Percentiles rank a stretch among this genome's conserved stretches.
Evolutionary conservation across 2,797 vertebrate genomes (phyloP).

Genomic region (Eulemur mongoz): DNA sequence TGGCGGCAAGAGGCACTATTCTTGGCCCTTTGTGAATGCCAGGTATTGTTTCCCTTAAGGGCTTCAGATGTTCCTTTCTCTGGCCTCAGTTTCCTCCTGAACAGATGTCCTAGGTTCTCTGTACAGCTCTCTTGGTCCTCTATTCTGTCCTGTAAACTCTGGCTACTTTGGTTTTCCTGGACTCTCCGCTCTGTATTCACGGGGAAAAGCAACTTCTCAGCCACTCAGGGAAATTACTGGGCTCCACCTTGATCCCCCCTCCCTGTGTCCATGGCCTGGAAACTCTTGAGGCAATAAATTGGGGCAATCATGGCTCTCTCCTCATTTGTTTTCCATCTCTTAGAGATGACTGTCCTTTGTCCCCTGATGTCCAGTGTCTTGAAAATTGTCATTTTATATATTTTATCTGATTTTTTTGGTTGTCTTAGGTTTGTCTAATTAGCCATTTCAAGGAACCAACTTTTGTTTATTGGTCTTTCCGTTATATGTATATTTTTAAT

Average conservation of each 20-base stretch:
- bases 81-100: background rate
- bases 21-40: background rate
- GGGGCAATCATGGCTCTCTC: background rate
- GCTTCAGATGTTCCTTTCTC: background rate
- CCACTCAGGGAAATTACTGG: background rate
- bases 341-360: background rate
- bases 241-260: background rate
- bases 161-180: background rate
- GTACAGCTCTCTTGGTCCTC: background rate
- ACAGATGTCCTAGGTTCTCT: background rate
- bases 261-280: background rate
- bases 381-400: background rate
- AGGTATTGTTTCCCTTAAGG: background rate
- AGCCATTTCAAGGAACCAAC: background rate
- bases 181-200: background rate
- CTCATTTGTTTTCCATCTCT: background rate
- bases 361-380: background rate
- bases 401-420: background rate
- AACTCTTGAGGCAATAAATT: background rate
- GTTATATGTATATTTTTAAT: background rate
- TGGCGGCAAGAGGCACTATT: background rate
- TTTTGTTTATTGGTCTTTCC: background rate
- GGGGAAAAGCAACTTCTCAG: background rate
- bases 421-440: conserved; percentile 2
- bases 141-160: background rate